Conservation (phyloP, 2,113 vertebrate genomes). For the Spea multiplicata region DNA sequence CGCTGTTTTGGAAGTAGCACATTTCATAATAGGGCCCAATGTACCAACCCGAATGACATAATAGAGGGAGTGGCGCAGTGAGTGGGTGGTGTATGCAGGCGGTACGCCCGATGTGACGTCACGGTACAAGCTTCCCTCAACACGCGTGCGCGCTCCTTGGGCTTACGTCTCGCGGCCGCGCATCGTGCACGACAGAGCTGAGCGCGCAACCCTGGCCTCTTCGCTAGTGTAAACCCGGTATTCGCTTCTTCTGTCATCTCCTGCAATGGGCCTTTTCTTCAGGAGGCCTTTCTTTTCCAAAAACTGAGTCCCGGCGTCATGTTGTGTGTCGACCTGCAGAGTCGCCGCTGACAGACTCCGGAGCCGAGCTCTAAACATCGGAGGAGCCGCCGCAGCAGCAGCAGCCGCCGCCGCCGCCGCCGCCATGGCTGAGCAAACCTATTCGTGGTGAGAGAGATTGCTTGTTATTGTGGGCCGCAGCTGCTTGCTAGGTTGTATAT, state of each 20-base stretch:
- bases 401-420: constrained; percentile 66
- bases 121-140: neutral
- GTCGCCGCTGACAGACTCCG: constrained; percentile 32
- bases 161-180: constrained; percentile 6
- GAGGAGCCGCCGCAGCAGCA: constrained; percentile 13
- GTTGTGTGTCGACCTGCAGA: constrained; percentile 16
- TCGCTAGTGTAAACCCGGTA: constrained; percentile 14
- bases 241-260: neutral
- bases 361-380: constrained; percentile 25
- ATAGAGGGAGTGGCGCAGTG: too few species aligned
- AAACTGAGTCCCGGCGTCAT: constrained; percentile 16
- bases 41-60: too few species aligned
- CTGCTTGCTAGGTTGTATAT: neutral
- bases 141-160: constrained; percentile 5
- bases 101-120: neutral
- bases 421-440: constrained; percentile 80
- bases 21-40: too few species aligned
- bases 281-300: neutral
- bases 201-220: constrained; percentile 19
- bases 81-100: too few species aligned
- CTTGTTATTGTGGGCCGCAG: neutral
- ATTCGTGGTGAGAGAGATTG: constrained; percentile 71
- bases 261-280: constrained; percentile 16
- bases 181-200: constrained; percentile 7
- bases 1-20: too few species aligned